Percentiles rank a stretch among this genome's conserved stretches.
These are phyloP conservation scores for Nemopilema nomurai DNA, from an alignment of 30 jellyfish, hydroid and myxozoan species.

Conservation along the genomic window DNA sequence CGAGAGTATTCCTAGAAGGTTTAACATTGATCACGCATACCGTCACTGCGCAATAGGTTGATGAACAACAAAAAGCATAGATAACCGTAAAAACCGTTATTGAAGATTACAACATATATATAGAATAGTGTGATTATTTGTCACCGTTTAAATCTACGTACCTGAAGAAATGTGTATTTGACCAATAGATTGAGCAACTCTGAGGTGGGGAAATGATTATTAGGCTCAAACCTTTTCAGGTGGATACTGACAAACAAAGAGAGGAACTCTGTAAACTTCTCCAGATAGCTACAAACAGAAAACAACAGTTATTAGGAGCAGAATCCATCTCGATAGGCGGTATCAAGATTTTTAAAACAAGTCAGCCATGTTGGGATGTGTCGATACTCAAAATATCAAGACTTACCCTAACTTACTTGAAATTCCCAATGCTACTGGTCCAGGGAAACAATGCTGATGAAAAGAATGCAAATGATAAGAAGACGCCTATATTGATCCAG, in stretches of 20 bases:
- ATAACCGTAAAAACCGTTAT: too few species aligned
- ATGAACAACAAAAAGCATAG: too few species aligned
- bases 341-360: not conserved
- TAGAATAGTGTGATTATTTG: too few species aligned
- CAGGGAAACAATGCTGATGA: conserved; percentile 52
- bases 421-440: conserved; percentile 26
- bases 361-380: not conserved
- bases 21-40: too few species aligned
- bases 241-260: conserved; percentile 86
- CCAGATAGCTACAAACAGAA: conserved; percentile 81
- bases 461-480: conserved; percentile 42
- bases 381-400: not conserved
- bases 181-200: conserved; percentile 76
- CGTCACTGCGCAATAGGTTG: too few species aligned
- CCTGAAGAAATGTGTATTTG: conserved; percentile 86
- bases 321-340: not conserved
- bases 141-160: not conserved
- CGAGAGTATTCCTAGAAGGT: too few species aligned
- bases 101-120: too few species aligned
- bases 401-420: conserved; percentile 67
- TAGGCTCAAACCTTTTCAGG: conserved; percentile 92
- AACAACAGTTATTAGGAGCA: not conserved
- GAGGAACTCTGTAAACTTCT: conserved; percentile 92
- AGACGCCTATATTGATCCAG: conserved; percentile 11
- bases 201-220: conserved; percentile 76